Evolutionary conservation across 2,888 invertebrate genomes (phyloP), one percentile per base, ranked within the genome.

Genomic region (Caenorhabditis sp.): DNA sequence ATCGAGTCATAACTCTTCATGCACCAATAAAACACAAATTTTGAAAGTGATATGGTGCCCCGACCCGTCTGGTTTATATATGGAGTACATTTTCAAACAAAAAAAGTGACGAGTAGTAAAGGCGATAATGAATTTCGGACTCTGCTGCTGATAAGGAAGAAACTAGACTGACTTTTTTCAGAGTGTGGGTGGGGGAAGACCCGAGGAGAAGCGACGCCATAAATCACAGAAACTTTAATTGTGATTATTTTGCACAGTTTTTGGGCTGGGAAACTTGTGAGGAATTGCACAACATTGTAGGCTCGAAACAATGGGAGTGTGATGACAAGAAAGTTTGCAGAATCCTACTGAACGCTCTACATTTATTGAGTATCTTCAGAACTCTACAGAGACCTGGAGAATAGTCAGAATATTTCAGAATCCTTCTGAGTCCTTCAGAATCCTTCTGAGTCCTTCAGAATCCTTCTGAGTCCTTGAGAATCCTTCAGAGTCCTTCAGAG

Each of bases 91-190:
- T 63, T 63, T 41, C 12, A 12, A 47, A n/a, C n/a, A n/a, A n/a
- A n/a, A n/a, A 41, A 69, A 69, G 44, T 54, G 31, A 69, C 41
- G 56, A 54, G 54, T n/a, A 22, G 38, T 38, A 38, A 54, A 54
- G 26, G 54, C 54, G 54, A 54, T 54, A 54, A 54, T 49, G 14
- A n/a, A 44, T 44, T 12, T 49, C 49, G 49, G 49, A 49, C 56
- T 26, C 22, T 54, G 10, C 7, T 16, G 51, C 38, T 69, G 56
- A 69, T 54, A 56, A 69, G 26, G 41, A n/a, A n/a, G 31, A 8
- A 38, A 61, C 54, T 54, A 54, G 54, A 54, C 54, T 54, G 24
- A 54, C n/a, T n/a, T n/a, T 54, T 26, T 54, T 54, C 14, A 26
- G 12, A 54, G 54, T 54, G 54, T 24, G 54, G 47, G 47, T 14